These are phyloP conservation scores for Trididemnum nubilum DNA, from an alignment of 23 tunicate genomes.

Conservation along the genomic window DNA sequence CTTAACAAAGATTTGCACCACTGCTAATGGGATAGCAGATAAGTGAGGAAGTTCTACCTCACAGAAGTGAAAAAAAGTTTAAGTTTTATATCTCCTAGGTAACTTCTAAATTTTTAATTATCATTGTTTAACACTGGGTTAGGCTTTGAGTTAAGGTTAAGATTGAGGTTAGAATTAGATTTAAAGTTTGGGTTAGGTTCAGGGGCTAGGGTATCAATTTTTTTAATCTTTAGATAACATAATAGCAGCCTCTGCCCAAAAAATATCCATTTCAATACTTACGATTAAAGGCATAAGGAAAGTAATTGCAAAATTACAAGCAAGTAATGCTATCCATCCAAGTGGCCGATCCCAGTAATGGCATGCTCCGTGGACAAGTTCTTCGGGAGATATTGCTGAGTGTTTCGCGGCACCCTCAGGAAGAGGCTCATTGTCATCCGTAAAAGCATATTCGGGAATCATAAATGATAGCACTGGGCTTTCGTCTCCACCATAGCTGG, in stretches of 20 bases:
- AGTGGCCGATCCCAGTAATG: constrained; percentile 34
- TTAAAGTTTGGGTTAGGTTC: no score
- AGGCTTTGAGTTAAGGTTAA: no score
- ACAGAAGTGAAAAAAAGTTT: no score
- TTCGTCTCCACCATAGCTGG: not conserved
- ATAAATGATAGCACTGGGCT: not conserved
- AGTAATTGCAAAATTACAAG: constrained; percentile 59
- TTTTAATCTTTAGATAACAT: not conserved
- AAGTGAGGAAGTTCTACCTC: no score
- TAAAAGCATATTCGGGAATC: not conserved
- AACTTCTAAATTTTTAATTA: no score
- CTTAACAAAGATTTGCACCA: no score
- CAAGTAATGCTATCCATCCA: constrained; percentile 40
- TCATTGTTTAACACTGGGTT: no score
- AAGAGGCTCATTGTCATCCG: not conserved
- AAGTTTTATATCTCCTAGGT: no score
- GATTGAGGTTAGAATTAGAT: no score
- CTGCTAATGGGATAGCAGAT: no score
- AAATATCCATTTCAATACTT: constrained; percentile 18
- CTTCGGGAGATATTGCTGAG: not conserved
- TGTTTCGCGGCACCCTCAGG: not conserved
- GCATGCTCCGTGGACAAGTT: not conserved
- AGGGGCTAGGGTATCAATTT: no score
- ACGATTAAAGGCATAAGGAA: constrained; percentile 57
- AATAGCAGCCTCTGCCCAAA: not conserved